These are phyloP conservation scores for Volucella inflata DNA, from an alignment of 2,888 invertebrate genomes.

Conservation along the genomic window DNA sequence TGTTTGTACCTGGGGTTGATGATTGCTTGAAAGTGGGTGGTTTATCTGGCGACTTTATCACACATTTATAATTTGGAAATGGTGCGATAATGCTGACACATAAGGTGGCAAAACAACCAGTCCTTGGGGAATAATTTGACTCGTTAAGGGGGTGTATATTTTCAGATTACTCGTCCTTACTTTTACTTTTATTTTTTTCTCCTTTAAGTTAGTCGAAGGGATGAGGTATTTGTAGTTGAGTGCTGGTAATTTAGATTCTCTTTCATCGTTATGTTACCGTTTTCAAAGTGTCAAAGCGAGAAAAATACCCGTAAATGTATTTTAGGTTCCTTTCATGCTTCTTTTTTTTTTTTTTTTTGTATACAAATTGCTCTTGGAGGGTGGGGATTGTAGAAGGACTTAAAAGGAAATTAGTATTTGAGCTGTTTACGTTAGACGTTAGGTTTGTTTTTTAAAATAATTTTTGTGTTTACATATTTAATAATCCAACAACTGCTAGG, in stretches of 20 bases:
- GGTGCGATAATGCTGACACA: constrained; percentile 75
- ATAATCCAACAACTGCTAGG: no score
- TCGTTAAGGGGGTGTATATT: constrained; percentile 49
- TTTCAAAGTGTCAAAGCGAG: constrained; percentile 73
- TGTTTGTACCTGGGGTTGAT: constrained; percentile 49
- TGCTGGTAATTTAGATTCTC: constrained; percentile 69
- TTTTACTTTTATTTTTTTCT: no score
- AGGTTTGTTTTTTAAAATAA: no score
- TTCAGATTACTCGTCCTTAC: constrained; percentile 15
- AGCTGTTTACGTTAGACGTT: no score
- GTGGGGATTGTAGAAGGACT: background rate
- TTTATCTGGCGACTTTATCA: constrained; percentile 74
- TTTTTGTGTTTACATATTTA: no score
- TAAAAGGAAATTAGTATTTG: constrained; percentile 1
- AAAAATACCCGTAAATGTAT: constrained; percentile 73
- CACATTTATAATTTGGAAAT: constrained; percentile 75
- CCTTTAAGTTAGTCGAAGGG: background rate
- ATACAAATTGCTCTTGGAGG: background rate
- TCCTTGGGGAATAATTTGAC: constrained; percentile 64
- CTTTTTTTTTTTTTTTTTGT: constrained; percentile 28
- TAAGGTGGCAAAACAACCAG: constrained; percentile 72
- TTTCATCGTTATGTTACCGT: constrained; percentile 63
- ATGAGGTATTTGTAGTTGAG: constrained; percentile 9
- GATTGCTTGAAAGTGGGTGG: constrained; percentile 70
- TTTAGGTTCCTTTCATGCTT: constrained; percentile 72